Percentiles rank a stretch among this genome's conserved stretches.
phyloP scores from a whole-genome alignment of 2,888 invertebrate genomes.

The Apamea anceps region DNA sequence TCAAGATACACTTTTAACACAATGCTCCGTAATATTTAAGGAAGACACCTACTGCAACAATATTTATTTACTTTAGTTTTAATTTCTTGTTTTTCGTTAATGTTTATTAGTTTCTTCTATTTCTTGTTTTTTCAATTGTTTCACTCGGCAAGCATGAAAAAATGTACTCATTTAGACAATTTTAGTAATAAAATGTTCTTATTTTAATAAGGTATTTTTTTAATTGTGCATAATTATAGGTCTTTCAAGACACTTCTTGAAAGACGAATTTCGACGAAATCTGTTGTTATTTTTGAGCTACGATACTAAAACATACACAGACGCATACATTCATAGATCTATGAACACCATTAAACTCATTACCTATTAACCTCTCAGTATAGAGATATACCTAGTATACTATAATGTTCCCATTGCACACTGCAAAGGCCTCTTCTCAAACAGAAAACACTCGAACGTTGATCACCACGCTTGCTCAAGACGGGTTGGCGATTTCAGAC shows the following conservation, averaged over 20 bases:
- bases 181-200: conserved; percentile 60
- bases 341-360: not conserved
- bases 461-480: too few species aligned
- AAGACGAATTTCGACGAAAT: not conserved
- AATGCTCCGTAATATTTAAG: conserved; percentile 76
- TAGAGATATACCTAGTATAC: too few species aligned
- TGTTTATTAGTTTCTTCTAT: conserved; percentile 63
- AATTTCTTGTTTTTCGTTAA: conserved; percentile 63
- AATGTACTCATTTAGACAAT: conserved; percentile 60
- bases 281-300: not conserved
- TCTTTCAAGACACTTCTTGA: not conserved
- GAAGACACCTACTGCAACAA: conserved; percentile 81
- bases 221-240: not conserved
- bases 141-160: conserved; percentile 47
- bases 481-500: too few species aligned
- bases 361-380: not conserved
- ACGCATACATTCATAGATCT: not conserved
- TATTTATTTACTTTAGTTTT: conserved; percentile 79
- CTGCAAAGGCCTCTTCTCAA: too few species aligned
- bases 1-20: conserved; percentile 75
- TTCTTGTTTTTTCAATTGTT: conserved; percentile 59
- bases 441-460: too few species aligned
- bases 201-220: conserved; percentile 10
- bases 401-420: too few species aligned
- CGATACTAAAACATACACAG: not conserved